Base-by-base conservation (phyloP, 2,888 invertebrate species). In the Stenodema calcarata region DNA sequence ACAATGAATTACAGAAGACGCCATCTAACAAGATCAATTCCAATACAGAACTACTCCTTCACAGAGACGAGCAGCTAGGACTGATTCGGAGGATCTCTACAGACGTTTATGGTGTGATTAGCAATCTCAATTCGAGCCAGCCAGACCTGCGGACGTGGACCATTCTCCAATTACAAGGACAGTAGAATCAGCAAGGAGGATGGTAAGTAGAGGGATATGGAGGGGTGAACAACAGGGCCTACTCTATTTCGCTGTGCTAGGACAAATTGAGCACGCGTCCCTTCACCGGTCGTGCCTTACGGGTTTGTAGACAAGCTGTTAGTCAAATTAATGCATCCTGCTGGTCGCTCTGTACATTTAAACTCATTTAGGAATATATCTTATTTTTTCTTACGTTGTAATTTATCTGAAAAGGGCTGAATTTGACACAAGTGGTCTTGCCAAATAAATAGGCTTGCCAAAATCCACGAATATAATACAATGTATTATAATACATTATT, bases 161-260 rank as follows among this genome's bases (percentile, higher is more conserved):
- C 73, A 73, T 73, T 73, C 73, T 30, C 41, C 73, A 73, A 73
- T 73, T 73, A 73, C 62, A 62, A 62, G 62, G 62, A 62, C 18
- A 62, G 62, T 73, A 41, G 30, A 35, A 30, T 41, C 41, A 73
- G 35, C 41, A 35, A 6, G 18, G 35, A 73, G n/a, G 73, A 35
- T 12, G n/a, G 73, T 0, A 14, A 18, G 73, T 14, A 18, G 35
- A 18, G 16, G 35, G 27, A 12, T 0, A 2, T 23, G 18, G 27
- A 23, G 70, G 16, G 70, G 70, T 7, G 70, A 27, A 12, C 44
- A 44, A 44, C 14, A 44, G 44, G 44, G 44, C 11, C 44, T 12
- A 44, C 44, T 44, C 44, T 14, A 44, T 44, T 44, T 9, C 28
- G 11, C 12, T n/a, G 1, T 2, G 28, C 28, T 73, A n/a, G 9